Percentiles rank a stretch among this genome's conserved stretches.
These are phyloP conservation scores for Drosophila hydei DNA, from an alignment of 1,140 invertebrate genomes.

Conservation along the genomic window DNA sequence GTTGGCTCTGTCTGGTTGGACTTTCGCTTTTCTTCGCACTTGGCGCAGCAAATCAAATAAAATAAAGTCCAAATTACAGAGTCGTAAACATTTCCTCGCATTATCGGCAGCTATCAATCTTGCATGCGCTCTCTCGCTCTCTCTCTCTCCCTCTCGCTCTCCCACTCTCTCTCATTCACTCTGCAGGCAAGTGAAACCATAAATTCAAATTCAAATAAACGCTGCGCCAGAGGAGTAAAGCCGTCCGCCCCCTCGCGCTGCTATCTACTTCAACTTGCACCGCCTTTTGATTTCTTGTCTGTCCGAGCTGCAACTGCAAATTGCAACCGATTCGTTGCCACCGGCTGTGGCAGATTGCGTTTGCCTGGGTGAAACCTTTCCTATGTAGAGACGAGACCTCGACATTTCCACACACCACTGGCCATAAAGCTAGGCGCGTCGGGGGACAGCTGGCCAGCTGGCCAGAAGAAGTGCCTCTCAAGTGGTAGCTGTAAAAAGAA, in stretches of 20 bases:
- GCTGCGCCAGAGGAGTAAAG: slow-evolving; percentile 30
- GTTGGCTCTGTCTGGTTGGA: slow-evolving; percentile 3
- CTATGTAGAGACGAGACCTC: slow-evolving; percentile 22
- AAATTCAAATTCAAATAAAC: slow-evolving; percentile 71
- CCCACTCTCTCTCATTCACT: neutral
- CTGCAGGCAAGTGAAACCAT: slow-evolving; percentile 75
- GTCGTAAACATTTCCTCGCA: slow-evolving; percentile 80
- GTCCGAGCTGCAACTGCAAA: slow-evolving; percentile 50
- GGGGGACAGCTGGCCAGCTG: neutral
- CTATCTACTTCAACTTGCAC: neutral
- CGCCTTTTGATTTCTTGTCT: slow-evolving; percentile 25
- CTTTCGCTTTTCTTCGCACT: slow-evolving; percentile 68
- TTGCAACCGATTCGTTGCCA: slow-evolving; percentile 49
- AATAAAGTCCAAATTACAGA: slow-evolving; percentile 78
- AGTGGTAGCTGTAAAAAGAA: slow-evolving; percentile 44
- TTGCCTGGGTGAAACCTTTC: slow-evolving; percentile 58
- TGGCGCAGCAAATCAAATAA: slow-evolving; percentile 69
- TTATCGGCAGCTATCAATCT: slow-evolving; percentile 81
- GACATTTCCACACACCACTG: slow-evolving; percentile 23
- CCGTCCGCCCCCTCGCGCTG: neutral
- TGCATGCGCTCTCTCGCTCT: neutral
- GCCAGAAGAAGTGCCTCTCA: neutral
- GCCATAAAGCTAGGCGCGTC: neutral
- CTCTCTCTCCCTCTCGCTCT: neutral
- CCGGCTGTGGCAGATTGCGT: slow-evolving; percentile 34